Evolutionary conservation across 2,113 vertebrate species (phyloP).

Genomic region (Pheucticus melanocephalus): DNA sequence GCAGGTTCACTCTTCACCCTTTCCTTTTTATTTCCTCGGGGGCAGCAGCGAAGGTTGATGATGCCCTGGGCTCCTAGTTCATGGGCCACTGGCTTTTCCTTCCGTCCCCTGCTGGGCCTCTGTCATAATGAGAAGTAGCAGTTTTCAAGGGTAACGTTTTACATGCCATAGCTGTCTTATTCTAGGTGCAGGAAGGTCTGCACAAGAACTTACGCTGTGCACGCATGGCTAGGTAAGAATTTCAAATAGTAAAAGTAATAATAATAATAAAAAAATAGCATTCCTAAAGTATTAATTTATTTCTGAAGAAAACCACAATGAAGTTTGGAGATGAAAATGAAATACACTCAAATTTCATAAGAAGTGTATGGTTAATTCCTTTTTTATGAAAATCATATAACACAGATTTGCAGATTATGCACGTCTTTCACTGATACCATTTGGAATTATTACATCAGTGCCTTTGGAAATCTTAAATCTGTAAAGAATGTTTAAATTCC

Average conservation of each 20-base stretch:
- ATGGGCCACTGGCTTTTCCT: conserved; percentile 56
- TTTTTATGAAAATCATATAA: conserved; percentile 73
- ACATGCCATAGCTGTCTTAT: conserved; percentile 30
- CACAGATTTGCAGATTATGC: conserved; percentile 23
- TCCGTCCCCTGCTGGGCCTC: conserved; percentile 52
- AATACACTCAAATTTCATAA: conserved; percentile 71
- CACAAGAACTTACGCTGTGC: background rate
- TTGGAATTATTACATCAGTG: conserved; percentile 48
- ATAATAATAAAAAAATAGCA: conserved; percentile 14
- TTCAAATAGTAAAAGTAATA: background rate
- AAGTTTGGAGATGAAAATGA: conserved; percentile 69
- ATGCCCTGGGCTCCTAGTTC: conserved; percentile 35
- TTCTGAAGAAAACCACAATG: conserved; percentile 44
- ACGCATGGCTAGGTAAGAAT: background rate
- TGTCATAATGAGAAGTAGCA: conserved; percentile 42
- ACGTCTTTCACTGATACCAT: background rate
- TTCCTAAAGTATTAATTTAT: conserved; percentile 56
- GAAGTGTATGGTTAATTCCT: conserved; percentile 71
- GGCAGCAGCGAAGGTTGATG: background rate
- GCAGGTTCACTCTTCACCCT: conserved; percentile 13
- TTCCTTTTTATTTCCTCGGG: background rate
- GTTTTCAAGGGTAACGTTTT: conserved; percentile 46
- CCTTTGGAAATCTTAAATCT: conserved; percentile 68
- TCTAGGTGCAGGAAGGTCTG: background rate
- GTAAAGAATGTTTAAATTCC: conserved; percentile 72